Conservation (phyloP, 2,888 invertebrate species). For the Dolomedes plantarius region DNA sequence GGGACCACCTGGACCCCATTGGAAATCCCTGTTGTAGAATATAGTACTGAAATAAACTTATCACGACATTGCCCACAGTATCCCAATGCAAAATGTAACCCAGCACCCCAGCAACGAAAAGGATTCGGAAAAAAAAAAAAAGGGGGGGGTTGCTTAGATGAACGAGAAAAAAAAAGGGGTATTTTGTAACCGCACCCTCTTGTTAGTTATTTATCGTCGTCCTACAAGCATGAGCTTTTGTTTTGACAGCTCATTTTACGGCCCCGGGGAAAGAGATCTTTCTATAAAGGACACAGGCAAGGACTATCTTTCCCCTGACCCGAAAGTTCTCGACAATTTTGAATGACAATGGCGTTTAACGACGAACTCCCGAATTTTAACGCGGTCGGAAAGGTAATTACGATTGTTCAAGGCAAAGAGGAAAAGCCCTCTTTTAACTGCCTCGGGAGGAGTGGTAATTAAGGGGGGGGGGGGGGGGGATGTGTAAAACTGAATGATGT, state of each 20-base stretch:
- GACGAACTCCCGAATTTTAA: conserved; percentile 11
- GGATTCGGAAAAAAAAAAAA: too few species aligned
- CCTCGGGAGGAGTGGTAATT: conserved; percentile 18
- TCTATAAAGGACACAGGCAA: background rate
- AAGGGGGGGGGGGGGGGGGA: background rate
- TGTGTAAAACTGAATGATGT: conserved; percentile 7
- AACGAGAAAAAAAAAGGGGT: too few species aligned
- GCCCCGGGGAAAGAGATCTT: background rate
- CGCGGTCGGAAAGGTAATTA: conserved; percentile 43
- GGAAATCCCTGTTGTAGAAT: too few species aligned
- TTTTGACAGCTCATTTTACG: conserved; percentile 15
- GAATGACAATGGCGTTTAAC: conserved; percentile 16
- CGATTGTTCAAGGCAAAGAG: conserved; percentile 16
- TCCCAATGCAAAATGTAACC: too few species aligned
- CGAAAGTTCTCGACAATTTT: conserved; percentile 22
- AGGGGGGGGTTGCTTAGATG: background rate
- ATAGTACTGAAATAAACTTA: too few species aligned
- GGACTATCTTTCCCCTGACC: conserved; percentile 10
- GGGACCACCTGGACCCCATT: too few species aligned
- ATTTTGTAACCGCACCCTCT: background rate
- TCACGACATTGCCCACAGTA: too few species aligned
- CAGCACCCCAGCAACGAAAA: too few species aligned
- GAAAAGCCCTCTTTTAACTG: background rate
- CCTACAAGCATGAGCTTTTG: background rate
- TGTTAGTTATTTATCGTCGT: conserved; percentile 5